phyloP scores from a whole-genome alignment of 2,113 vertebrate species.

The Nyctereutes procyonoides region DNA sequence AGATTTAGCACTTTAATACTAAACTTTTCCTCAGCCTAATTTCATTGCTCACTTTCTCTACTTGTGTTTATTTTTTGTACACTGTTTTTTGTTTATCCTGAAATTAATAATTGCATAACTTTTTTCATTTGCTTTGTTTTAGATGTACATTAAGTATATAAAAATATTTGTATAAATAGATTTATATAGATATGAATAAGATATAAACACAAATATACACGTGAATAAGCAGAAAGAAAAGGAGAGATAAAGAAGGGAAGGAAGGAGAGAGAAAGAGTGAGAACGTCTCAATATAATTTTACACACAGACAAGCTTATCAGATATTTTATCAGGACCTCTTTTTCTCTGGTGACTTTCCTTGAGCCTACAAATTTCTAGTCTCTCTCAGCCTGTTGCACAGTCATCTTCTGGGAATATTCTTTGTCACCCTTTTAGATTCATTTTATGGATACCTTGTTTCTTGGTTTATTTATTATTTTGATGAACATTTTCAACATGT shows the following conservation, averaged over 20 bases:
- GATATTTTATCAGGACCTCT: background rate
- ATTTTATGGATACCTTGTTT: background rate
- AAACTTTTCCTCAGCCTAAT: background rate
- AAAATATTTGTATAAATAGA: background rate
- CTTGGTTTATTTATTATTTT: background rate
- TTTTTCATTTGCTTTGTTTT: background rate
- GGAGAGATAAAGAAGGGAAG: background rate
- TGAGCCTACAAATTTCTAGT: background rate
- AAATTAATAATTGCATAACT: background rate
- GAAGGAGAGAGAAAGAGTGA: background rate
- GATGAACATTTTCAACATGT: background rate
- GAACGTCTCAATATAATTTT: background rate
- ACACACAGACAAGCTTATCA: background rate
- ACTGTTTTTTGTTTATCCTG: background rate
- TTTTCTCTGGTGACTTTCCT: background rate
- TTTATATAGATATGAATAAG: background rate
- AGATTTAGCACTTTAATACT: background rate
- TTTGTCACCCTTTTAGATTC: background rate
- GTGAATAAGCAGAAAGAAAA: background rate
- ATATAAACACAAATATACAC: background rate
- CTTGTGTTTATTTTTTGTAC: background rate
- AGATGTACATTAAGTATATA: background rate
- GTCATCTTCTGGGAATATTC: background rate
- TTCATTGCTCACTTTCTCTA: background rate
- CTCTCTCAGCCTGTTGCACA: background rate